Evolutionary conservation across 1,140 invertebrate species (phyloP), one percentile per base, ranked within the genome.

Genomic region (Pseudomyrmex cubaensis): DNA sequence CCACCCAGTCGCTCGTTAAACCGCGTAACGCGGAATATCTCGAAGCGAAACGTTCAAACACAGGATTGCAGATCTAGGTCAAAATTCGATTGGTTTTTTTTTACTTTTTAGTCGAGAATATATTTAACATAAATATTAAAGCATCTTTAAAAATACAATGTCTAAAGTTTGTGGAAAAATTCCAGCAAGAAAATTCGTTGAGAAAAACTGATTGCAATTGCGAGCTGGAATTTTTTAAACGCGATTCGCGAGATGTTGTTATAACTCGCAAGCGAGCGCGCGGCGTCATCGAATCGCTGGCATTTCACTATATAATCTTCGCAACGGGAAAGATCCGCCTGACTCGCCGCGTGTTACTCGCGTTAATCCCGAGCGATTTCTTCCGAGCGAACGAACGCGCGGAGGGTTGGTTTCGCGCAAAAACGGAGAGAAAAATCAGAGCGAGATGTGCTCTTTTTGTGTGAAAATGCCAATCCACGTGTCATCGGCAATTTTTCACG

Each of bases 401-500:
- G 46, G 8, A 48, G 48, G 56, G 20, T 25, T 69, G 35, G 35
- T 35, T 66, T 20, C 52, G 13, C 8, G 13, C 15, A 50, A 12
- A 48, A 54, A 1, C 15, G 9, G 46, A 44, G 20, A 48, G 12
- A 54, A 10, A 80, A 84, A 82, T 56, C 22, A n/a, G 52, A 77
- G 25, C 25, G 15, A 48, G 59, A 59, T 46, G 59, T 25, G 59
- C 2, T 25, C 3, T 62, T 20, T 78, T 77, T 85, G 25, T 22
- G 46, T 83, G 61, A 78, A 85, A 61, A 57, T 78, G 57, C 13
- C 46, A 59, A 82, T 74, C 57, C 54, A 54, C 57, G 25, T 66
- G 78, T 22, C 22, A 22, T 83, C 63, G 52, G 25, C 10, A 56
- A 89, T 86, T 88, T 85, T 88, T 88, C 74, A 64, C 61, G 17